Base-by-base conservation (phyloP, 2,888 invertebrate species). In the Liposcelis brunnea region DNA sequence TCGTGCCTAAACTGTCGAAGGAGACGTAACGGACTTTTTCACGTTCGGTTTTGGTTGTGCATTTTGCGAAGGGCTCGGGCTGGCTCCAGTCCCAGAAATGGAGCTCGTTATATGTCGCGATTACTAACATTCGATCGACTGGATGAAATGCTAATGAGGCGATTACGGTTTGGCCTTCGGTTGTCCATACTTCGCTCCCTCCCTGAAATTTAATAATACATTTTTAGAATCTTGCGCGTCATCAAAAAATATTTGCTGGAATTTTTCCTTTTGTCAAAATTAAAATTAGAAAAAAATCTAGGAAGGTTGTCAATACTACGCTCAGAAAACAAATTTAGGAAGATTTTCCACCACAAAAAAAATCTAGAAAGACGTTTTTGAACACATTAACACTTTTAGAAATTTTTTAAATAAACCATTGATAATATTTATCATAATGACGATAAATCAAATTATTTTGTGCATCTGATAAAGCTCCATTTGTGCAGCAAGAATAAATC, bases 1-100 rank as follows among this genome's bases (percentile, higher is more conserved):
- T 80, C 55, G 77, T 76, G 6, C 89, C 89, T 45, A 79, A 65
- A 37, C 77, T 74, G 61, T 87, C 87, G 61, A 89, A 89, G 31
- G 81, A 77, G 36, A 89, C 82, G 66, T 80, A 85, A 80, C 80
- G 72, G 54, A 87, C 80, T 75, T 83, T 82, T 62, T 87, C 86
- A 61, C 77, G 79, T 16, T 76, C 70, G 59, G 74, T 76, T 50
- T 70, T 72, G n/a, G 87, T 87, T 31, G 73, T 71, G 48, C 80
- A 75, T 57, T 75, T 75, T 43, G 79, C 77, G 58, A 82, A 81
- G 1, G 83, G 83, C 47, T 77, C 71, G 1, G 80, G 72, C 54
- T 75, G 73, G 55, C 76, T 77, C 87, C 89, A 89, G 58, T 89
- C 84, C 89, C 89, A 90, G 62, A 89, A 86, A 59, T 82, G 78